Conservation (phyloP, 2,113 vertebrate species). For the Nannospalax galili region DNA sequence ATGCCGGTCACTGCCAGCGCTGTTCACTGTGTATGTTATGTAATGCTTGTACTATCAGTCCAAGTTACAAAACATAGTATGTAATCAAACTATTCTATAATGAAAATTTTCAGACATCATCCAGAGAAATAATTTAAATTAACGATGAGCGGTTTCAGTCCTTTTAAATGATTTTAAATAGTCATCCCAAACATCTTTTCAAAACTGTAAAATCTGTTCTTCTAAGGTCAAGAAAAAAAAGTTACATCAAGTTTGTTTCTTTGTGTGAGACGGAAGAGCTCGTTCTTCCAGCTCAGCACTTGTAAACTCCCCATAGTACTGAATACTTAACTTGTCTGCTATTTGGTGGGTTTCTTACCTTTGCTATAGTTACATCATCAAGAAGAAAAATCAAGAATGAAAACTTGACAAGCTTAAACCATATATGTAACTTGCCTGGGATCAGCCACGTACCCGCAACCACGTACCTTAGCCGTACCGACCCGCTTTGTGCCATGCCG, state of each 20-base stretch:
- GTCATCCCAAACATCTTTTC: not conserved
- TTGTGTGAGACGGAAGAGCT: not conserved
- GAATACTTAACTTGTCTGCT: not conserved
- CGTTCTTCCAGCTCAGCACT: not conserved
- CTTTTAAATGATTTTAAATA: slow-evolving; percentile 10
- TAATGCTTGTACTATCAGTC: not conserved
- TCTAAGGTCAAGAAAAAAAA: not conserved
- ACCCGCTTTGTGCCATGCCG: not conserved
- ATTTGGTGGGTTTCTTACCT: not conserved
- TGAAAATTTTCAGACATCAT: slow-evolving; percentile 26
- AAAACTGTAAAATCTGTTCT: not conserved
- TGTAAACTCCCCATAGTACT: not conserved
- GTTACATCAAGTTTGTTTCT: not conserved
- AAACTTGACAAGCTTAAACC: not conserved
- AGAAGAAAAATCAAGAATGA: not conserved
- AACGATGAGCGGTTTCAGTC: not conserved
- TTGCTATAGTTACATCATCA: not conserved
- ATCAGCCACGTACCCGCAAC: not conserved
- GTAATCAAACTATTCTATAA: not conserved
- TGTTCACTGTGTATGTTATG: not conserved
- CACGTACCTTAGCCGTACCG: not conserved
- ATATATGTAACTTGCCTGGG: not conserved
- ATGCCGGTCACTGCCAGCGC: not conserved
- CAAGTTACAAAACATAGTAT: not conserved
- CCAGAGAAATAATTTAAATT: slow-evolving; percentile 24